A percentile compares a stretch with the other conserved stretches of the same genome.
These are phyloP conservation scores for Morpho helenor DNA, from an alignment of 2,888 invertebrate species.

Conservation along the genomic window DNA sequence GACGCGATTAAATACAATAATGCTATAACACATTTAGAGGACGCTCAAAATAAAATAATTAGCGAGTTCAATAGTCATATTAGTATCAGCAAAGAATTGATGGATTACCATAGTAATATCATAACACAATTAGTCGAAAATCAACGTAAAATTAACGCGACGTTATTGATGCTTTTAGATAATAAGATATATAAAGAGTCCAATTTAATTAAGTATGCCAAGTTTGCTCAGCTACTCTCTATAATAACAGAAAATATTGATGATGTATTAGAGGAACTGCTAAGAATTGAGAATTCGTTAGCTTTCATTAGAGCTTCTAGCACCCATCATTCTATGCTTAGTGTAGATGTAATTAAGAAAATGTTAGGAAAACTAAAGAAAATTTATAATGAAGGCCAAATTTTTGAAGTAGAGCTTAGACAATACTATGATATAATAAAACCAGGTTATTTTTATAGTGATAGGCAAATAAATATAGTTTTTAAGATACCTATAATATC, in stretches of 20 bases:
- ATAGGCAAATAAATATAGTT: neutral
- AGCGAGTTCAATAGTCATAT: neutral
- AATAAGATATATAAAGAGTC: no score
- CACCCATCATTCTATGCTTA: no score
- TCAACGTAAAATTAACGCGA: neutral
- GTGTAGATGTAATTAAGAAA: no score
- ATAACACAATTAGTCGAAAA: neutral
- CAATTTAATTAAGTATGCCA: no score
- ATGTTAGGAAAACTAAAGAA: no score
- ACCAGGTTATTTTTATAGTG: neutral
- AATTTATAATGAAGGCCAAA: neutral
- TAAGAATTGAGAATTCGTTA: no score
- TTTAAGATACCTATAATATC: neutral
- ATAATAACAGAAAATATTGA: neutral
- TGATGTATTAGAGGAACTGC: no score
- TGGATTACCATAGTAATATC: neutral
- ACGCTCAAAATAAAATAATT: neutral
- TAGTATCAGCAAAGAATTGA: conserved; percentile 1
- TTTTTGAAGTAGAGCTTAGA: neutral
- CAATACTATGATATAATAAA: neutral
- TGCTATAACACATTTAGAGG: conserved; percentile 6
- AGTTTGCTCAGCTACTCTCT: neutral
- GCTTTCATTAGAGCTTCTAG: no score
- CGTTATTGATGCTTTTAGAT: no score
- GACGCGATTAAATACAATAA: conserved; percentile 13